A percentile compares a stretch with the other conserved stretches of the same genome.
Evolutionary conservation across 1,140 invertebrate genomes (phyloP).

Genomic region (Trissolcus basalis): DNA sequence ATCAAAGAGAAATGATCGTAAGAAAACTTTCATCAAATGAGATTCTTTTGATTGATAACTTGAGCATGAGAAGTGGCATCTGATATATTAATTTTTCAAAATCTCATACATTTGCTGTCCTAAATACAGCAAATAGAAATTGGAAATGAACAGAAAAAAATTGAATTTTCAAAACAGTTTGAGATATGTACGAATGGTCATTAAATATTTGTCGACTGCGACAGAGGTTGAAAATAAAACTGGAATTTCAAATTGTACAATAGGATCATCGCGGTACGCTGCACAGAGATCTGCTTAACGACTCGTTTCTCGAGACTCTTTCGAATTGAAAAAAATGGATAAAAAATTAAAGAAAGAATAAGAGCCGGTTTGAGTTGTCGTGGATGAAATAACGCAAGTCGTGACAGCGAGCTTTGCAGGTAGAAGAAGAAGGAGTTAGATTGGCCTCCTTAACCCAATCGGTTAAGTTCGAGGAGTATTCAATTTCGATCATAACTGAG

Average conservation of each 20-base stretch:
- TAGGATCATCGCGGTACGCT: conserved; percentile 66
- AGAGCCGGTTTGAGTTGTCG: conserved; percentile 60
- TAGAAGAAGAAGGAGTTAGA: conserved; percentile 47
- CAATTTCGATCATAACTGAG: no score
- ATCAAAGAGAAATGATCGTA: background rate
- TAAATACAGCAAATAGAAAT: no score
- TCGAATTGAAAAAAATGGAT: conserved; percentile 44
- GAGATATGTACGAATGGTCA: no score
- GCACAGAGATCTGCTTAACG: conserved; percentile 67
- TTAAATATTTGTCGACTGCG: conserved; percentile 25
- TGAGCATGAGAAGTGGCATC: no score
- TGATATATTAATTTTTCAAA: no score
- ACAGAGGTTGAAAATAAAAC: conserved; percentile 59
- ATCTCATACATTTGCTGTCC: no score
- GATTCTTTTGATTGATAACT: no score
- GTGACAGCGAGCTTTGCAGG: conserved; percentile 18
- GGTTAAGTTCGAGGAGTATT: no score
- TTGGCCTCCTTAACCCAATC: conserved; percentile 61
- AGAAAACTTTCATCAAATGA: background rate
- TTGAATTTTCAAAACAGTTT: no score
- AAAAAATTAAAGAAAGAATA: conserved; percentile 53
- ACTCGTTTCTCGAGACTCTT: conserved; percentile 45
- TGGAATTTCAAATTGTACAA: conserved; percentile 62
- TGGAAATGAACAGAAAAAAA: no score
- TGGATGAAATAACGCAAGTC: conserved; percentile 50